Evolutionary conservation across 2,888 invertebrate species (phyloP), one percentile per base, ranked within the genome.

Genomic region (Camponotus fellah): DNA sequence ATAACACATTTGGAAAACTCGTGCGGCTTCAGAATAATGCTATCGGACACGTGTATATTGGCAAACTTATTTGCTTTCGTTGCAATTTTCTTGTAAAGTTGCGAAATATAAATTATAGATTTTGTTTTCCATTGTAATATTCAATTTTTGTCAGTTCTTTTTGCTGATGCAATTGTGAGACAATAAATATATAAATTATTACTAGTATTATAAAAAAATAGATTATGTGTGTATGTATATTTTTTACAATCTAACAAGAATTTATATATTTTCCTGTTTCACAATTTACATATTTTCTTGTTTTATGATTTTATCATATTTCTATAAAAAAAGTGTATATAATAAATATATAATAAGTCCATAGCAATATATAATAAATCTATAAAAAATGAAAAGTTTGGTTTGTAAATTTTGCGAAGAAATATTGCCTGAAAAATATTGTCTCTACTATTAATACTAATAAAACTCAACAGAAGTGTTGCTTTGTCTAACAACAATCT

Each of bases 401-500:
- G 34, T 49, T 75, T 37, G 4, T 10, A 46, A 64, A 34, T 34
- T 75, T n/a, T 74, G 0, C 14, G 21, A 17, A 2, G 60, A 43
- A 43, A 43, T 9, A 9, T 43, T 74, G 34, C 9, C 32, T 74
- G 1, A 17, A 26, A n/a, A 26, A 26, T 26, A 2, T 26, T 26
- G 26, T 26, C 26, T 26, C 26, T 26, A 56, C 43, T 43, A 32
- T 46, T 8, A 32, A 4, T 34, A 34, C 1, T 40, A 64, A 32
- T 58, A 3, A 71, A 58, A 79, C 66, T 65, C 12, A 8, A 49
- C 17, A 58, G 49, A 68, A 64, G 26, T 26, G 26, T 26, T n/a
- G 32, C n/a, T 43, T 49, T 43, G 60, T 14, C 66, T 49, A 74
- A 40, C 26, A 82, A 74, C 32, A 74, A 82, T 64, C 26, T 21